Evolutionary conservation across 1,140 invertebrate genomes (phyloP).

Genomic region (Wiebesia pumilae): DNA sequence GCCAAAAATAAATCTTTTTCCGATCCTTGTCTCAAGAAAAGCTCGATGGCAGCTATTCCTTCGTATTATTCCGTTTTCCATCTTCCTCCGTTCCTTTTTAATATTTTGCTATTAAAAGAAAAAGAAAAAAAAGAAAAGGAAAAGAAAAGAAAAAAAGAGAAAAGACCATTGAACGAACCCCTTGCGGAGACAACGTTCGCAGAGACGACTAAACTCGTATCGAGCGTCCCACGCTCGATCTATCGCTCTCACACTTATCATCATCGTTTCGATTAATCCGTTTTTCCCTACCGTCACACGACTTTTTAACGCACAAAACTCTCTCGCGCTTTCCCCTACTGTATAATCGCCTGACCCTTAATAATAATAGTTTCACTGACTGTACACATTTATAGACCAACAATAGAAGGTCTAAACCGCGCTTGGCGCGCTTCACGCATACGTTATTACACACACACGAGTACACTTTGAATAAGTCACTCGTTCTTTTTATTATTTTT

Average conservation of each 20-base stretch:
- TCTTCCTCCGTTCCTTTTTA: slow-evolving; percentile 34
- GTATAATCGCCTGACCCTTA: slow-evolving; percentile 72
- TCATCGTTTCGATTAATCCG: slow-evolving; percentile 48
- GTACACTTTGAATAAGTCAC: slow-evolving; percentile 46
- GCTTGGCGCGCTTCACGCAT: slow-evolving; percentile 67
- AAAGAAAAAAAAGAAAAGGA: slow-evolving; percentile 1
- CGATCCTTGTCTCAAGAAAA: slow-evolving; percentile 56
- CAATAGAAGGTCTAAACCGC: slow-evolving; percentile 73
- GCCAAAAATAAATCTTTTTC: slow-evolving; percentile 51
- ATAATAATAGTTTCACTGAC: slow-evolving; percentile 77
- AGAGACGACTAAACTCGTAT: slow-evolving; percentile 53
- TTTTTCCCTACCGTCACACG: slow-evolving; percentile 36
- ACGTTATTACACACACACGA: slow-evolving; percentile 56
- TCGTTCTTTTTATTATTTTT: slow-evolving; percentile 49
- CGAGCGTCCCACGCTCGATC: slow-evolving; percentile 47
- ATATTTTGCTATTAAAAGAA: slow-evolving; percentile 24
- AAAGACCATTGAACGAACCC: slow-evolving; percentile 53
- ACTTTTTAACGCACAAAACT: slow-evolving; percentile 50
- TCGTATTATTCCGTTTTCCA: slow-evolving; percentile 31
- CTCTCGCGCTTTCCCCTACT: slow-evolving; percentile 50
- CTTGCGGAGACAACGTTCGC: slow-evolving; percentile 52
- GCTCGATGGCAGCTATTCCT: slow-evolving; percentile 55
- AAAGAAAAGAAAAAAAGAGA: slow-evolving; percentile 49
- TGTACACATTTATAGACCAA: slow-evolving; percentile 76
- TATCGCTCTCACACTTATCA: slow-evolving; percentile 32